phyloP scores from a whole-genome alignment of 2,797 vertebrate species.

The Percopsis omiscomaycus region DNA sequence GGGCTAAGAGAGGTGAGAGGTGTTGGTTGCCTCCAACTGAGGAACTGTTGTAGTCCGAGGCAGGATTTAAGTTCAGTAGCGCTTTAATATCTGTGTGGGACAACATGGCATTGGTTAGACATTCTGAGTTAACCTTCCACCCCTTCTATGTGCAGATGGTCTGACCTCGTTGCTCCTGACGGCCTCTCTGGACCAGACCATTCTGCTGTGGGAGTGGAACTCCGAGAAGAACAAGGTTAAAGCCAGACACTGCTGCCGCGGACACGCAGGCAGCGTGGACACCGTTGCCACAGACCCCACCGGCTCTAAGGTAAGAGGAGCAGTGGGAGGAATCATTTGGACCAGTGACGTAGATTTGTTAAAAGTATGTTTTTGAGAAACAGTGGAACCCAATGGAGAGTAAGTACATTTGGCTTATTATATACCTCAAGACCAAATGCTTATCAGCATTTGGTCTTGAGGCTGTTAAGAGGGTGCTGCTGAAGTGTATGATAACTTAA shows the following conservation, averaged over 20 bases:
- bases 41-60: too few species aligned
- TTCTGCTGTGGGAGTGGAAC: slow-evolving; percentile 97
- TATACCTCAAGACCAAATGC: too few species aligned
- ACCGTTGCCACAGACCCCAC: slow-evolving; percentile 86
- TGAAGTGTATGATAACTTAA: too few species aligned
- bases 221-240: slow-evolving; percentile 89
- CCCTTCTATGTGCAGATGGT: slow-evolving; percentile 65
- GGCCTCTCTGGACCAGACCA: slow-evolving; percentile 93
- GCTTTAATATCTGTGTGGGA: neutral
- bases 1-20: slow-evolving; percentile 91
- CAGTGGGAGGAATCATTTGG: too few species aligned
- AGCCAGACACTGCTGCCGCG: slow-evolving; percentile 91
- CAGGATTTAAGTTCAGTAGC: neutral
- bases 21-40: neutral
- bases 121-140: neutral
- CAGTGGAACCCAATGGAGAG: too few species aligned
- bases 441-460: too few species aligned
- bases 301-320: slow-evolving; percentile 81
- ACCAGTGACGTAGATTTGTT: too few species aligned
- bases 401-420: too few species aligned
- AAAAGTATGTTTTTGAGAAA: too few species aligned
- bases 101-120: neutral
- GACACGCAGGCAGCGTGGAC: slow-evolving; percentile 91
- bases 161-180: slow-evolving; percentile 84
- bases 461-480: too few species aligned